Evolutionary conservation across 1,140 invertebrate genomes (phyloP), one percentile per base, ranked within the genome.

Genomic region (Dendrolimus kikuchii): DNA sequence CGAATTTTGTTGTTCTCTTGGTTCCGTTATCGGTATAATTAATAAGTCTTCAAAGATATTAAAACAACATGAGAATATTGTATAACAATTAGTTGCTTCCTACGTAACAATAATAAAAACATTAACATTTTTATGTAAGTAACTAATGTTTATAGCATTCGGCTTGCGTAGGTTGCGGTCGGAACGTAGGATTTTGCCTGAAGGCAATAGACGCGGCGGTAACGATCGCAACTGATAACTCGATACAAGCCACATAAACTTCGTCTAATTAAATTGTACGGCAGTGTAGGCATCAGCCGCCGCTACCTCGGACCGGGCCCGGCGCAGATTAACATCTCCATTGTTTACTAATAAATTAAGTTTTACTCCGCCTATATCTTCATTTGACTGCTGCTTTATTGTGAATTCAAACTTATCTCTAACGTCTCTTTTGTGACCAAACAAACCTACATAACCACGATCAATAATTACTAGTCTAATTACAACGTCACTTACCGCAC

Each of bases 401-500:
- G 47, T 42, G 46, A 44, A 40, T 49, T 60, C 52, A 48, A 60
- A 52, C 53, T 60, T 55, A 60, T 60, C 45, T 38, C 9, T 23
- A 9, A 55, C 47, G 46, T 40, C 51, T 61, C 46, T 47, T n/a
- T 46, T n/a, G 48, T 54, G 52, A 54, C 51, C 46, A 48, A 48
- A 23, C 23, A 23, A 23, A 23, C 23, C 23, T 23, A 23, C 23
- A 3, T 23, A 23, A 23, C 23, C 23, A 23, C 23, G 5, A 46
- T 5, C 4, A 7, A 5, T 37, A 38, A 7, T 6, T 37, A 46
- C 5, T 46, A 23, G 23, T 46, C 38, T 46, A 7, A 46, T 36
- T 51, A 6, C 38, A 49, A 44, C 42, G 42, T 55, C 40, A 90
- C 91, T 92, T 89, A 95, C 94, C 86, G 92, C 92, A 87, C 92